Percentiles rank a stretch among this genome's conserved stretches.
Evolutionary conservation across 1,140 invertebrate species (phyloP).

Genomic region (Platyura marginata): DNA sequence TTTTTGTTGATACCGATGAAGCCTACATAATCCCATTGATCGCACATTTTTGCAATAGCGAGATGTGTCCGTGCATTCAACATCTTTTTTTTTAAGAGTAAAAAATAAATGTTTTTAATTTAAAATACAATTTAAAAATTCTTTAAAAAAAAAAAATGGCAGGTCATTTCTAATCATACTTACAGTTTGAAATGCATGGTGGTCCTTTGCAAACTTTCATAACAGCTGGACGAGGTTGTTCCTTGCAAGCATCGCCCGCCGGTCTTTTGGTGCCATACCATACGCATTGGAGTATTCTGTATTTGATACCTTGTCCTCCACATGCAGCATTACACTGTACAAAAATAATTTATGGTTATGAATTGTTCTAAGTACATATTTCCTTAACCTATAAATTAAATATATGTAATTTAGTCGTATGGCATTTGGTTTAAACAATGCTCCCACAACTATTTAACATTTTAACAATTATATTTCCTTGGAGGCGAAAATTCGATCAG

Average conservation of each 20-base stretch:
- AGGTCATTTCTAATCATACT: constrained; percentile 7
- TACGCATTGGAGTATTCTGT: constrained; percentile 69
- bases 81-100: constrained; percentile 24
- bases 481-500: too few species aligned
- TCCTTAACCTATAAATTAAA: too few species aligned
- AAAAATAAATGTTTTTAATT: constrained; percentile 3
- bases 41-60: constrained; percentile 62
- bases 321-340: constrained; percentile 60
- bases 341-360: neutral
- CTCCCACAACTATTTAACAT: too few species aligned
- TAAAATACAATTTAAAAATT: too few species aligned
- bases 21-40: constrained; percentile 63
- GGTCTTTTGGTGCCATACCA: constrained; percentile 67
- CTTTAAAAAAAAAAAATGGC: too few species aligned
- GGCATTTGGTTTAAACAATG: neutral
- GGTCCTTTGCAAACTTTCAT: constrained; percentile 54
- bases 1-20: constrained; percentile 59
- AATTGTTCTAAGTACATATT: too few species aligned
- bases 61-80: constrained; percentile 56
- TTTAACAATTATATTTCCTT: too few species aligned
- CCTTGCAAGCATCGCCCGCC: constrained; percentile 62
- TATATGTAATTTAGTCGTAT: too few species aligned
- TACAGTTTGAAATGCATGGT: constrained; percentile 34
- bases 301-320: constrained; percentile 48
- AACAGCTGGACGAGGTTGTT: constrained; percentile 50